A percentile compares a stretch with the other conserved stretches of the same genome.
These are phyloP conservation scores for Sturnus vulgaris DNA, from an alignment of 2,113 vertebrate genomes.

Conservation along the genomic window DNA sequence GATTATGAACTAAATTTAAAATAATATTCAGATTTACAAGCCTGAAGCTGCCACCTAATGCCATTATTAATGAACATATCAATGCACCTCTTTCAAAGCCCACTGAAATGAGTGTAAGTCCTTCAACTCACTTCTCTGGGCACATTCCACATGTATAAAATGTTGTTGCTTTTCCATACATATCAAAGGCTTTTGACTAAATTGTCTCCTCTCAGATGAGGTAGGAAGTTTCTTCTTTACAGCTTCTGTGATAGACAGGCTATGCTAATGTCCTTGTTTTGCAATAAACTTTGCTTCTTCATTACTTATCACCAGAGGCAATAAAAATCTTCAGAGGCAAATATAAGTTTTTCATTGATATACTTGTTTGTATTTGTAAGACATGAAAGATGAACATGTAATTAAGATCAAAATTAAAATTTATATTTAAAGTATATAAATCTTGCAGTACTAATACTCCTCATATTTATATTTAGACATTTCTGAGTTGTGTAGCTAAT, in stretches of 20 bases:
- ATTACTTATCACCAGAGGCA: constrained; percentile 67
- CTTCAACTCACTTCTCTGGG: constrained; percentile 14
- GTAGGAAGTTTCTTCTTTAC: constrained; percentile 64
- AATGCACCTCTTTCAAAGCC: background rate
- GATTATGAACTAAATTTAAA: constrained; percentile 21
- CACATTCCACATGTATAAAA: constrained; percentile 26
- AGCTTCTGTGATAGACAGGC: constrained; percentile 47
- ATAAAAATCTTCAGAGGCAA: constrained; percentile 71
- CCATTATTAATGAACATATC: constrained; percentile 7
- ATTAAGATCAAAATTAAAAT: constrained; percentile 72
- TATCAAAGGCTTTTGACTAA: constrained; percentile 63
- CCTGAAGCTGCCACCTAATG: background rate
- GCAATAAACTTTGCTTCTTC: constrained; percentile 65
- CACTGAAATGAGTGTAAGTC: background rate
- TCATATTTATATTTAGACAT: constrained; percentile 53
- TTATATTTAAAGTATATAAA: constrained; percentile 68
- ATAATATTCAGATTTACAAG: background rate
- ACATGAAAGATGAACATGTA: constrained; percentile 68
- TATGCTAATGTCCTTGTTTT: constrained; percentile 64
- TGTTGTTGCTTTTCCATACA: constrained; percentile 37
- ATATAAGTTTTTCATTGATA: constrained; percentile 71
- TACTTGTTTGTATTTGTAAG: constrained; percentile 70
- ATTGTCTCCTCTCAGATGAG: constrained; percentile 57
- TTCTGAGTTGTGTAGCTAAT: constrained; percentile 60
- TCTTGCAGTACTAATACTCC: constrained; percentile 50